phyloP scores from a whole-genome alignment of 1,140 invertebrate genomes.

The Conus betulinus region DNA sequence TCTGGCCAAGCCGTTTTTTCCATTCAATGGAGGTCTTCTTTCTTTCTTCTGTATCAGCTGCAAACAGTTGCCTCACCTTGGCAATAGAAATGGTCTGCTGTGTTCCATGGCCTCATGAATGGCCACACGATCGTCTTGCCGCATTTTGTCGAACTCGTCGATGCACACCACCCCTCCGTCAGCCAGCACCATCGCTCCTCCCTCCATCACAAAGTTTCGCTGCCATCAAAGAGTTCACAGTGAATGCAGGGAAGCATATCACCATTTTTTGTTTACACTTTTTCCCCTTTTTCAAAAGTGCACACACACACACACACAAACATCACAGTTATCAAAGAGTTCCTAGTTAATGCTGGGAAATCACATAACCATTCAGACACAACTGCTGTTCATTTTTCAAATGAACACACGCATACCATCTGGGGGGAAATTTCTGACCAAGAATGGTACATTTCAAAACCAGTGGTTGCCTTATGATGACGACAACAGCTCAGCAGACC shows the following conservation, averaged over 20 bases:
- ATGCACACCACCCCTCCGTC: conserved; percentile 99
- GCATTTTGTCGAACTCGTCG: conserved; percentile 99
- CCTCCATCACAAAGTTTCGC: conserved; percentile 99
- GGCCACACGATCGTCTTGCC: conserved; percentile 98
- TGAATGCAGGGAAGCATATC: neutral
- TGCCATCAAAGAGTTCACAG: conserved; percentile 69
- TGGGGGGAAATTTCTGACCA: no score
- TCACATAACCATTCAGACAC: no score
- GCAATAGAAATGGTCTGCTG: conserved; percentile 99
- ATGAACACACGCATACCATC: no score
- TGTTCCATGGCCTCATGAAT: conserved; percentile 99
- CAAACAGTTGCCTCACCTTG: conserved; percentile 81
- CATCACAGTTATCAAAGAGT: neutral
- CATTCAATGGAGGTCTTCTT: no score
- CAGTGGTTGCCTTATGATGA: no score
- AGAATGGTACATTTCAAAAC: no score
- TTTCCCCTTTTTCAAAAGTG: neutral
- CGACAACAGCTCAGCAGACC: no score
- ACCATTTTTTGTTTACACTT: conserved; percentile 1
- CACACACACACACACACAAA: no score
- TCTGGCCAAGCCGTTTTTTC: no score
- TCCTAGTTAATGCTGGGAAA: no score
- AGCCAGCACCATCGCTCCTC: conserved; percentile 99
- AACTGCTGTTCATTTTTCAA: no score
- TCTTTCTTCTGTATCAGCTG: no score